Evolutionary conservation across 2,113 vertebrate species (phyloP).

Genomic region (Epinephelus fuscoguttatus): DNA sequence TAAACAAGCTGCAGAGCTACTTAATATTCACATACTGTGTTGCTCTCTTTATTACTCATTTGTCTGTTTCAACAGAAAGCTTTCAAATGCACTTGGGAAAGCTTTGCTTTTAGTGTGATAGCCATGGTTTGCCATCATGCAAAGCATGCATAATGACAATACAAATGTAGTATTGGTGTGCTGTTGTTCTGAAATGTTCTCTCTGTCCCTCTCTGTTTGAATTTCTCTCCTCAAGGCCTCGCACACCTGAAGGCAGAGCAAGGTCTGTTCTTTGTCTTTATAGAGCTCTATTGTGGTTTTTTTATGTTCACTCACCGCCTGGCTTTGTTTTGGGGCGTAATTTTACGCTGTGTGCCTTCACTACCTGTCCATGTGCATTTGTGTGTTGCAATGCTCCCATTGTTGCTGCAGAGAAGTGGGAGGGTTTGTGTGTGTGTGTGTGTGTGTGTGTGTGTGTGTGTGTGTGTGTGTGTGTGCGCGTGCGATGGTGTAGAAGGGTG

Average conservation of each 20-base stretch:
- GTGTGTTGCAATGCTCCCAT: slow-evolving; percentile 54
- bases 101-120: slow-evolving; percentile 78
- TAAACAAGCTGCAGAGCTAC: slow-evolving; percentile 47
- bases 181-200: slow-evolving; percentile 71
- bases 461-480: background rate
- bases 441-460: no score
- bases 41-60: slow-evolving; percentile 37
- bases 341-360: slow-evolving; percentile 52
- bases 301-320: slow-evolving; percentile 33
- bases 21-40: slow-evolving; percentile 32
- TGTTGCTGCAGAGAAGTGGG: slow-evolving; percentile 46
- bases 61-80: slow-evolving; percentile 73
- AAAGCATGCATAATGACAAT: slow-evolving; percentile 85
- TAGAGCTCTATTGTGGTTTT: slow-evolving; percentile 15
- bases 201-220: slow-evolving; percentile 62
- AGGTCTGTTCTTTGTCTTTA: slow-evolving; percentile 81
- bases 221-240: slow-evolving; percentile 87
- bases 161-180: slow-evolving; percentile 83
- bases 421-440: slow-evolving; percentile 16
- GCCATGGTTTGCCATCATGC: slow-evolving; percentile 82
- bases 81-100: slow-evolving; percentile 77
- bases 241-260: slow-evolving; percentile 96
- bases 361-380: slow-evolving; percentile 74
- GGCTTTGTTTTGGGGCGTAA: slow-evolving; percentile 59
- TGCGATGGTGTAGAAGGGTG: slow-evolving; percentile 18